Evolutionary conservation across 2,113 vertebrate genomes (phyloP).

Genomic region (Phyllostomus hastatus): DNA sequence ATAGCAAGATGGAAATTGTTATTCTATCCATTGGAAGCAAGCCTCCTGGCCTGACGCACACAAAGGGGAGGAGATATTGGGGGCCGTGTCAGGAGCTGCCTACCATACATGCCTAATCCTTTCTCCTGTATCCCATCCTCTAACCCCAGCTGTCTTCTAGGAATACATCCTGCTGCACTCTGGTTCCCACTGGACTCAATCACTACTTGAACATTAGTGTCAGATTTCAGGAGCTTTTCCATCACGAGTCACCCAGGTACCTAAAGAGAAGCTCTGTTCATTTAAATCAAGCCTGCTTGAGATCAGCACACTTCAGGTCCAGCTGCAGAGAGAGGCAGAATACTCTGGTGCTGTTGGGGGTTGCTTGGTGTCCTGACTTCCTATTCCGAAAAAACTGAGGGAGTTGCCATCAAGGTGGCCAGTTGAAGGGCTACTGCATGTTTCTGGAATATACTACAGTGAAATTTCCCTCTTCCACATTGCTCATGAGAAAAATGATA

Average conservation of each 20-base stretch:
- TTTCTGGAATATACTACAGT: background rate
- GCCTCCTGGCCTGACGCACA: background rate
- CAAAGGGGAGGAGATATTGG: background rate
- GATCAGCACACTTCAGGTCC: background rate
- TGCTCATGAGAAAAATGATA: background rate
- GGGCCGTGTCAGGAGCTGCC: background rate
- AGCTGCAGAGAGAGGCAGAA: background rate
- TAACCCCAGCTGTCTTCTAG: conserved; percentile 39
- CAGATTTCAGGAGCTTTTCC: background rate
- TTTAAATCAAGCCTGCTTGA: background rate
- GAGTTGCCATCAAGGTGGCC: background rate
- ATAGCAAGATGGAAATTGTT: background rate
- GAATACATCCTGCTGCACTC: background rate
- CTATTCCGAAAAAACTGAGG: background rate
- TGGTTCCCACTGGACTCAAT: background rate
- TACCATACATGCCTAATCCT: background rate
- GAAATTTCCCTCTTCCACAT: background rate
- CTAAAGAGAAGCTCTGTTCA: background rate
- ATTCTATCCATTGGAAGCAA: background rate
- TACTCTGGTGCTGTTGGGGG: too few relatives aligned
- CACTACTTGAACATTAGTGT: background rate
- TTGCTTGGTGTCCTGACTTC: background rate
- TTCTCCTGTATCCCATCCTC: conserved; percentile 12
- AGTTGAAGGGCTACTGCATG: background rate
- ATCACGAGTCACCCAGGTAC: background rate